A percentile compares a stretch with the other conserved stretches of the same genome.
These are phyloP conservation scores for Pelodiscus sinensis DNA, from an alignment of 2,113 vertebrate genomes.

Conservation along the genomic window DNA sequence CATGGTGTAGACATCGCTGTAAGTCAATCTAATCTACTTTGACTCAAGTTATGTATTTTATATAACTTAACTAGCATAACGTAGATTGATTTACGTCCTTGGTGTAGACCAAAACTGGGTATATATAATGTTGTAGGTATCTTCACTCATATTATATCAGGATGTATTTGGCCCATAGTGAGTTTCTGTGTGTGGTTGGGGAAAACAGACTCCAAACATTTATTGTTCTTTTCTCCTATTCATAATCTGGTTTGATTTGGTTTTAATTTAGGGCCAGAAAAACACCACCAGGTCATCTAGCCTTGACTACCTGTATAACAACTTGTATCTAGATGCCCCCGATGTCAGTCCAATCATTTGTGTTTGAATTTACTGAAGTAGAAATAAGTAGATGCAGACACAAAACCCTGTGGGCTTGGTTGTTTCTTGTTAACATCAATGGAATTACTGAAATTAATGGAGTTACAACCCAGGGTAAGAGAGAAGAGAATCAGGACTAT, in stretches of 20 bases:
- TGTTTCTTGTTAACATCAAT: background rate
- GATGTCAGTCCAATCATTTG: background rate
- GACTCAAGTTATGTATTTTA: no score
- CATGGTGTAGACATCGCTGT: no score
- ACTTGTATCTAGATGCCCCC: background rate
- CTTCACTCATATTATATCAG: background rate
- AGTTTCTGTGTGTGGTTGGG: background rate
- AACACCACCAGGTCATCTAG: background rate
- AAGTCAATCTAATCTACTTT: no score
- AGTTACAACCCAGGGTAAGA: background rate
- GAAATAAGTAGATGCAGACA: background rate
- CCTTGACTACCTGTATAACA: accelerated
- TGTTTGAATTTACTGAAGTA: background rate
- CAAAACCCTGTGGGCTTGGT: background rate
- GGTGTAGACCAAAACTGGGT: background rate
- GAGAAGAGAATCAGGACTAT: background rate
- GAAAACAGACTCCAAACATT: background rate
- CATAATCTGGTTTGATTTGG: background rate
- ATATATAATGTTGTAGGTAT: background rate
- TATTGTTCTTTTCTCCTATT: background rate
- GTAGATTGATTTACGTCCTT: no score
- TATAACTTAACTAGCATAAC: no score
- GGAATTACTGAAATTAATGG: background rate
- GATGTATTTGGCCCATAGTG: background rate
- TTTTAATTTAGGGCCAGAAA: background rate